phyloP scores from a whole-genome alignment of 2,797 vertebrate genomes.

The Austrolebias charrua region DNA sequence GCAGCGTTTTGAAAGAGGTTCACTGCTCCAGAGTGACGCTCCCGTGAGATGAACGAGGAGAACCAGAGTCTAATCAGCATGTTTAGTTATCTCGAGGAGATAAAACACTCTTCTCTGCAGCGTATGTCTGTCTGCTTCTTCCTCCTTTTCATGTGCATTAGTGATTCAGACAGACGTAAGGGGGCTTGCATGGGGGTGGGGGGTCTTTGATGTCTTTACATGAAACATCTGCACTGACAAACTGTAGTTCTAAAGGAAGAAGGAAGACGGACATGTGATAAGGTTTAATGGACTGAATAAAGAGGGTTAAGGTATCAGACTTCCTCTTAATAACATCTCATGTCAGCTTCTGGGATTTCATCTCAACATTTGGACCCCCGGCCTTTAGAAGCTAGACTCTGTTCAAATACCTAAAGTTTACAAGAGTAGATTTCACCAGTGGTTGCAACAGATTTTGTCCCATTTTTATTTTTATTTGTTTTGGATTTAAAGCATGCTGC shows the following conservation, averaged over 20 bases:
- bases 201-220: conserved; percentile 48
- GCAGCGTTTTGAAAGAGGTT: conserved; percentile 1
- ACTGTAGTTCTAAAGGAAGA: background rate
- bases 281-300: conserved; percentile 48
- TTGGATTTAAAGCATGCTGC: background rate
- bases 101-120: conserved; percentile 11
- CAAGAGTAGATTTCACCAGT: conserved; percentile 32
- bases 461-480: conserved; percentile 8
- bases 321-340: conserved; percentile 57
- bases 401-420: conserved; percentile 38
- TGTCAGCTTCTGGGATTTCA: conserved; percentile 45
- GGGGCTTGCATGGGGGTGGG: background rate
- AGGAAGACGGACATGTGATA: conserved; percentile 43
- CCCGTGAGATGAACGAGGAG: conserved; percentile 14
- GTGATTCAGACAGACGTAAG: conserved; percentile 32
- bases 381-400: conserved; percentile 19
- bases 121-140: background rate
- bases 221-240: conserved; percentile 51
- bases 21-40: conserved; percentile 7
- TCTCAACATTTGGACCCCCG: conserved; percentile 29
- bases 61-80: conserved; percentile 13
- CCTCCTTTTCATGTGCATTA: conserved; percentile 11
- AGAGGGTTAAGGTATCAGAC: conserved; percentile 46
- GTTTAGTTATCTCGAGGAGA: conserved; percentile 26
- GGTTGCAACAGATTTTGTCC: conserved; percentile 21